Evolutionary conservation across 1,140 invertebrate genomes (phyloP).

Genomic region (Aphelenchoides fujianensis): DNA sequence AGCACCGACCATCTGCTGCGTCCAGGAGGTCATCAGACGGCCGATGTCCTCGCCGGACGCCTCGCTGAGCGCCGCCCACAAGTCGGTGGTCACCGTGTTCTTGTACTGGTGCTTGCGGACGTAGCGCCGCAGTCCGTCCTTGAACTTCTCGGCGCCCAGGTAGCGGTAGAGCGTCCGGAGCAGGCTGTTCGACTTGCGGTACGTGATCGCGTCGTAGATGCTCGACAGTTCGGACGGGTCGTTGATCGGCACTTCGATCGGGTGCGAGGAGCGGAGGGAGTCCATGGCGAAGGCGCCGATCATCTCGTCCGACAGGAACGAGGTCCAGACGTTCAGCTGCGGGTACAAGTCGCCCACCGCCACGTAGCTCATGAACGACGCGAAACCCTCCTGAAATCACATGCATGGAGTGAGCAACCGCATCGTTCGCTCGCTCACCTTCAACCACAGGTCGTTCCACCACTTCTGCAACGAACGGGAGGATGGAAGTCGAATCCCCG

Average conservation of each 20-base stretch:
- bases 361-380: conserved; percentile 65
- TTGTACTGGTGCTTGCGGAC: conserved; percentile 80
- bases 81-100: conserved; percentile 88
- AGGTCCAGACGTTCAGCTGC: conserved; percentile 66
- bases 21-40: conserved; percentile 91
- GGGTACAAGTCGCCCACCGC: conserved; percentile 66
- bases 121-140: conserved; percentile 89
- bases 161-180: conserved; percentile 94
- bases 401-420: no score
- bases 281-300: conserved; percentile 31
- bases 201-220: conserved; percentile 65
- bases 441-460: conserved; percentile 67
- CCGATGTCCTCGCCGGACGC: conserved; percentile 85
- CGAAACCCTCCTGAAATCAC: conserved; percentile 49
- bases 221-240: conserved; percentile 52
- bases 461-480: conserved; percentile 61
- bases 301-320: conserved; percentile 71
- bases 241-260: conserved; percentile 60
- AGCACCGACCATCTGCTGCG: conserved; percentile 84
- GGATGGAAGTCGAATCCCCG: neutral
- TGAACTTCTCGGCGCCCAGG: conserved; percentile 84
- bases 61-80: conserved; percentile 84
- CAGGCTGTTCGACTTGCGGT: conserved; percentile 71
- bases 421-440: no score
- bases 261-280: conserved; percentile 40